Base-by-base conservation (phyloP, 2,888 invertebrate species). In the Rotaria macrura region DNA sequence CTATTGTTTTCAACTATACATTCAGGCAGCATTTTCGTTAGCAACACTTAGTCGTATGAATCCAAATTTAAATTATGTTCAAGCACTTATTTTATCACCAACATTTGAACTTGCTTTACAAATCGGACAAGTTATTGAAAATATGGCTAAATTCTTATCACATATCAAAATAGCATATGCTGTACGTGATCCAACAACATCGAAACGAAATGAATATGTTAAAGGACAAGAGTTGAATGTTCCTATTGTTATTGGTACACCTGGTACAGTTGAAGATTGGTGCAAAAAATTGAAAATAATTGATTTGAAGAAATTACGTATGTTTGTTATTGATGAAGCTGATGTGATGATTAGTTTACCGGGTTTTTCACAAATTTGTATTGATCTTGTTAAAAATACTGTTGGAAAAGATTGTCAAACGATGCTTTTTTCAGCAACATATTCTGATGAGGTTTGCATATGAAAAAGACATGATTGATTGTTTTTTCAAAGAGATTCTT, bases 311-410 rank as follows among this genome's bases (percentile, higher is more conserved):
- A 94, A 95, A 91, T 94, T 99, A 85, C 93, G 92, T 85, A 97
- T 92, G 86, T 97, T 99, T 92, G 97, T 99, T 20, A 92, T 99
- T 88, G 99, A 99, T 91, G 99, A 99, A 92, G 99, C 99, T 9
- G 99, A 99, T 92, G 96, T 99, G 1, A 99, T 99, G 98, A 98
- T 99, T 89, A 95, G 95, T 34, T 94, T 96, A 43, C 97, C 98
- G 91, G 98, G 98, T 2, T 97, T 98, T 91, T 96, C 96, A 90
- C 97, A 98, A 91, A 96, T 97, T 89, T 96, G 96, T 89, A 95
- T 97, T 88, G 93, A 95, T 86, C 96, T 99, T 89, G 96, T 97
- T 90, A 96, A 95, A 25, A 47, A 20, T 7, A 38, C 85, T 5
- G 23, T 65, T 47, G 72, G 40, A 25, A 49, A 54, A 57, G 93